Evolutionary conservation across 2,888 invertebrate genomes (phyloP).

Genomic region (Junonia oenone): DNA sequence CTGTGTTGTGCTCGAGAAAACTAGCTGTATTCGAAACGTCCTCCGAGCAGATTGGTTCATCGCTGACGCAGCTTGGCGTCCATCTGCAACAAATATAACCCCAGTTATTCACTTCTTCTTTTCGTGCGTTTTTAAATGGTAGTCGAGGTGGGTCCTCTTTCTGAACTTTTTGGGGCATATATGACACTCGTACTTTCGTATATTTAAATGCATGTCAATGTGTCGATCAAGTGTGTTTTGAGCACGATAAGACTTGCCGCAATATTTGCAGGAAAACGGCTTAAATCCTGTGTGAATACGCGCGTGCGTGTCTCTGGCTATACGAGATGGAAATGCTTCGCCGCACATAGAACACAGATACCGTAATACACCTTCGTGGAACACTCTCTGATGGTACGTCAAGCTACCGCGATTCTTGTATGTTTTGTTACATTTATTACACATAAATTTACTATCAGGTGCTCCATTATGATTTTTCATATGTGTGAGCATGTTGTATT

Average conservation of each 20-base stretch:
- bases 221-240: slow-evolving; percentile 52
- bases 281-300: slow-evolving; percentile 64
- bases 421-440: slow-evolving; percentile 61
- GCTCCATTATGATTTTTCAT: slow-evolving; percentile 54
- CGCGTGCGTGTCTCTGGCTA: slow-evolving; percentile 59
- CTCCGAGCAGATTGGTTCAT: slow-evolving; percentile 1
- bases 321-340: slow-evolving; percentile 65
- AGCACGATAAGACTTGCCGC: slow-evolving; percentile 54
- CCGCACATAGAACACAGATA: slow-evolving; percentile 64
- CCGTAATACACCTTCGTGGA: slow-evolving; percentile 62
- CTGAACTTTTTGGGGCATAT: slow-evolving; percentile 56
- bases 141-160: slow-evolving; percentile 54
- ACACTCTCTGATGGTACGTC: slow-evolving; percentile 55
- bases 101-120: slow-evolving; percentile 40
- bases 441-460: slow-evolving; percentile 36
- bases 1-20: slow-evolving; percentile 1
- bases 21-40: not conserved
- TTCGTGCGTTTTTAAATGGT: slow-evolving; percentile 56
- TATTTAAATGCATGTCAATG: slow-evolving; percentile 49
- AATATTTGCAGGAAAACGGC: slow-evolving; percentile 64
- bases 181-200: slow-evolving; percentile 49
- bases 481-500: slow-evolving; percentile 70
- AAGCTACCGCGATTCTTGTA: slow-evolving; percentile 67
- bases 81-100: slow-evolving; percentile 62
- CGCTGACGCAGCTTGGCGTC: slow-evolving; percentile 30